Conservation (phyloP, 2,888 invertebrate species). For the Spodoptera littoralis region DNA sequence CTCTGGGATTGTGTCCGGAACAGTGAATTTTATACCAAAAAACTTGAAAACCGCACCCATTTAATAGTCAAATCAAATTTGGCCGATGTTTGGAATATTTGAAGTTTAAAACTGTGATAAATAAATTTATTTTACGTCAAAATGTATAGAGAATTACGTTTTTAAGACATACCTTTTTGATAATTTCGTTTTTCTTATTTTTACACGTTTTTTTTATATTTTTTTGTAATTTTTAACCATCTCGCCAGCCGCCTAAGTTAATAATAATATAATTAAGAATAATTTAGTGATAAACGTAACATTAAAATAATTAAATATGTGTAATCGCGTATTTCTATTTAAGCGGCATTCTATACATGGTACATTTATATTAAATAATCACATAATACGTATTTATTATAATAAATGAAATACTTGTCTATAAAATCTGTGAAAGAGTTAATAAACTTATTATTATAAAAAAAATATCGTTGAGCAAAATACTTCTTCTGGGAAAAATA, state of each 20-base stretch:
- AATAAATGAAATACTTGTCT: too few species aligned
- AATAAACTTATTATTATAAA: not conserved
- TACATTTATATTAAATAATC: too few species aligned
- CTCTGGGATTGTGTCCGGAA: too few species aligned
- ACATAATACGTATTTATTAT: too few species aligned
- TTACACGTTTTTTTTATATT: slow-evolving; percentile 41
- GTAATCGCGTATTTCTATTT: slow-evolving; percentile 31
- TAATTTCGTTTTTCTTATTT: slow-evolving; percentile 41
- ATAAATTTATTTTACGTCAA: slow-evolving; percentile 12
- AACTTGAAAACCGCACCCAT: too few species aligned
- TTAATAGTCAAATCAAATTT: too few species aligned
- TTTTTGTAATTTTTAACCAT: slow-evolving; percentile 42
- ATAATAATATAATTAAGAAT: too few species aligned
- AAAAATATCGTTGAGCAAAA: too few species aligned
- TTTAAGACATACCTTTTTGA: not conserved
- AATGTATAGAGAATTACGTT: slow-evolving; percentile 3
- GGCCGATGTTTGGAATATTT: too few species aligned
- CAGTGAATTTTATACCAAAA: too few species aligned
- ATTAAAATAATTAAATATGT: slow-evolving; percentile 19
- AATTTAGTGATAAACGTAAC: slow-evolving; percentile 22
- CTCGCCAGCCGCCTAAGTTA: slow-evolving; percentile 51
- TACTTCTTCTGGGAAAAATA: too few species aligned
- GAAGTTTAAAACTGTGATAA: slow-evolving; percentile 24
- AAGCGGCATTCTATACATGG: slow-evolving; percentile 23
- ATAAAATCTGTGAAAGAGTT: not conserved